Evolutionary conservation across 1,140 invertebrate species (phyloP).

Genomic region (Leptinotarsa defecta): DNA sequence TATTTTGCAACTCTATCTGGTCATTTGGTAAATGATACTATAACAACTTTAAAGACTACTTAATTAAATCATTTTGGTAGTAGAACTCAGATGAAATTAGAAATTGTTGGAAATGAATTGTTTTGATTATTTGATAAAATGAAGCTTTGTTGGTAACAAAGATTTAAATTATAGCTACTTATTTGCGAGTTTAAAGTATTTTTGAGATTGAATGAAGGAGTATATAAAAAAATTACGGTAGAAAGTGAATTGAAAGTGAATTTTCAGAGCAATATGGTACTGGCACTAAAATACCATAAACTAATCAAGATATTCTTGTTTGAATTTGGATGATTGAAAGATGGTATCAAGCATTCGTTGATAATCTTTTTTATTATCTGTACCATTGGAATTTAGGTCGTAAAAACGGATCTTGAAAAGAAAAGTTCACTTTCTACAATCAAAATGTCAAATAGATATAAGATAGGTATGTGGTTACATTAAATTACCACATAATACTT

Average conservation of each 20-base stretch:
- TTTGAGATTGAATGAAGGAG: no score
- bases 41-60: no score
- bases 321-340: not conserved
- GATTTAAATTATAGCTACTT: no score
- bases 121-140: no score
- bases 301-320: conserved; percentile 3
- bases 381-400: conserved; percentile 28
- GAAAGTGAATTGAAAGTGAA: conserved; percentile 17
- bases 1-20: no score
- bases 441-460: conserved; percentile 15
- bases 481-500: conserved; percentile 18
- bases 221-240: not conserved
- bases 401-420: conserved; percentile 29
- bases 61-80: no score
- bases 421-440: conserved; percentile 29
- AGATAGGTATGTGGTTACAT: not conserved
- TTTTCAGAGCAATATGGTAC: conserved; percentile 21
- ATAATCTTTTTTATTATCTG: conserved; percentile 26
- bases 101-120: no score
- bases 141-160: not conserved
- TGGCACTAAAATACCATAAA: not conserved
- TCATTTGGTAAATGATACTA: no score
- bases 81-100: no score
- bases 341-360: conserved; percentile 11
- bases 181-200: no score